Conservation (phyloP, 2,113 vertebrate species). For the Theristicus caerulescens region DNA sequence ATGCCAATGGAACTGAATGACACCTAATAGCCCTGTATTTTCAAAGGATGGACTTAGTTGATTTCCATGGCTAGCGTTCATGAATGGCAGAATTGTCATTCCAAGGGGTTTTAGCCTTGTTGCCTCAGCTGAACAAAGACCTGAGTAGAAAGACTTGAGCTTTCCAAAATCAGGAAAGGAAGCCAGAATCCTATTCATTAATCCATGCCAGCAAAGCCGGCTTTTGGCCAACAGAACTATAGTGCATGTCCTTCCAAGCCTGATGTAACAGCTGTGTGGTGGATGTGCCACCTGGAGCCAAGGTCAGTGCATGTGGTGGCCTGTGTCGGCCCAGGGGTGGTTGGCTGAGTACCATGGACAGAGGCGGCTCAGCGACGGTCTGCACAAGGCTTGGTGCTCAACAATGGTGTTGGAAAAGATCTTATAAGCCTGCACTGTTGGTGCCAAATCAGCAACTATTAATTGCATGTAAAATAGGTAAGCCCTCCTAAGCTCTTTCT, state of each 20-base stretch:
- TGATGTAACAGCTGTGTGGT: rapidly evolving
- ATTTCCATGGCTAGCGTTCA: background rate
- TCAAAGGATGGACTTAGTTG: background rate
- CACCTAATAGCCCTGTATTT: background rate
- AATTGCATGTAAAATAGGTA: background rate
- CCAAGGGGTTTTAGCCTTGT: background rate
- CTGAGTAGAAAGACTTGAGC: background rate
- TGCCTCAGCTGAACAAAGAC: background rate
- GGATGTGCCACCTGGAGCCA: background rate
- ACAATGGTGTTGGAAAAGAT: background rate
- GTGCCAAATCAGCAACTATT: background rate
- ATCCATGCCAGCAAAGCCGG: background rate
- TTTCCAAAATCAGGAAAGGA: background rate
- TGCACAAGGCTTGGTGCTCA: background rate
- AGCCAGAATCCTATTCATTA: background rate
- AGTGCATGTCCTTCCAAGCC: background rate
- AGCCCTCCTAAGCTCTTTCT: background rate
- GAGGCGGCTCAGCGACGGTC: background rate
- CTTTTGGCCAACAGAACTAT: background rate
- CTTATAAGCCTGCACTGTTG: background rate
- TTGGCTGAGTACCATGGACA: background rate
- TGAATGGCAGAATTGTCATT: background rate
- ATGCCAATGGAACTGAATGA: background rate
- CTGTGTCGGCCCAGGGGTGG: rapidly evolving
- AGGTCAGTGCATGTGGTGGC: rapidly evolving